Evolutionary conservation across 1,140 invertebrate species (phyloP), one percentile per base, ranked within the genome.

Genomic region (Eulimnadia texana): DNA sequence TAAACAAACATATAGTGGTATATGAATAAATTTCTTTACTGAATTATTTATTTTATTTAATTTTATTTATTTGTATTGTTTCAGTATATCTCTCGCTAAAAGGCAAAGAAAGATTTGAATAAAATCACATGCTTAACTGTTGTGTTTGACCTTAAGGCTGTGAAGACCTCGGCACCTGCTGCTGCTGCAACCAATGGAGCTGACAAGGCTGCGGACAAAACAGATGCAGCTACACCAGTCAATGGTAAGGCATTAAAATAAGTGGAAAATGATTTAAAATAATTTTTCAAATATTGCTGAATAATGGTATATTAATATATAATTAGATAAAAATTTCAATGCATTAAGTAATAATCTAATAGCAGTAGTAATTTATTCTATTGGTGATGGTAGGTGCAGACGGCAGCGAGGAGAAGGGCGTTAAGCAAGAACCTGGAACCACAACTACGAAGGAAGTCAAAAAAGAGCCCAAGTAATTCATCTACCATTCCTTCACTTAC

Each of bases 21-120:
- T 29, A 24, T 16, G n/a, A 29, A 13, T 27, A 2, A 28, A 19
- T 29, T 25, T 16, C 22, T 58, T 64, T 6, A 60, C 61, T 56
- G 64, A 47, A 62, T 29, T 58, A 27, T n/a, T 56, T 22, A 64
- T 62, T 16, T 50, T 42, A 61, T 70, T 70, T 64, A 20, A 33
- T n/a, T 20, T 29, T 3, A 22, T 60, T 20, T 10, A 63, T 23
- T 11, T 62, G 16, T 6, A 9, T 51, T 51, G 13, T 51, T 3
- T 51, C 3, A 54, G 11, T 10, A 42, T 42, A 42, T 42, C 16
- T 42, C 33, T 16, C 33, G 6, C 33, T 16, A 9, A 42, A 42
- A 42, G 33, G 33, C 33, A 42, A 6, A 6, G 33, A 42, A 20
- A 58, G 55, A n/a, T n/a, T n/a, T n/a, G n/a, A n/a, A n/a, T n/a